These are phyloP conservation scores for Cerastis rubricosa DNA, from an alignment of 2,888 invertebrate species.

Conservation along the genomic window DNA sequence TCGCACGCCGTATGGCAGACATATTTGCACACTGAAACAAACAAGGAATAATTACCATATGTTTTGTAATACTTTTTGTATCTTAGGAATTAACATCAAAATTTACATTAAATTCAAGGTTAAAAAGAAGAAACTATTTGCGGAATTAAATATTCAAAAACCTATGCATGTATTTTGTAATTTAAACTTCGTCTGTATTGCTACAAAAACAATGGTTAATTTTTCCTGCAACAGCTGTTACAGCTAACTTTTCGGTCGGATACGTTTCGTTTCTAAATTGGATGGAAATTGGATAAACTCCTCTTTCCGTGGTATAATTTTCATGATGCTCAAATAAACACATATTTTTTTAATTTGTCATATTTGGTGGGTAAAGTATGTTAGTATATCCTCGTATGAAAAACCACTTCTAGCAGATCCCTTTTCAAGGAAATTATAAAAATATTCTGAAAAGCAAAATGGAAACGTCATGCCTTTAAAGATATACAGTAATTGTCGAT, in stretches of 20 bases:
- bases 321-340: neutral
- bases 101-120: conserved; percentile 25
- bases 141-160: conserved; percentile 5
- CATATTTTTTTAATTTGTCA: neutral
- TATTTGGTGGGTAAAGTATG: neutral
- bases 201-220: conserved; percentile 8
- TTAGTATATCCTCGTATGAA: neutral
- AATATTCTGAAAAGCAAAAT: neutral
- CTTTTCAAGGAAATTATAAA: neutral
- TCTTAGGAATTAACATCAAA: conserved; percentile 16
- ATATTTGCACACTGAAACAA: conserved; percentile 95
- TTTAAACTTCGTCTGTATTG: conserved; percentile 14
- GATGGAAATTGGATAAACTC: conserved; percentile 27
- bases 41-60: conserved; percentile 66
- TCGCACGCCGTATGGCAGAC: conserved; percentile 95
- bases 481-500: conserved; percentile 17
- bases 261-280: conserved; percentile 19
- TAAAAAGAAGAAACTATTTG: conserved; percentile 3
- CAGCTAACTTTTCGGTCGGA: neutral
- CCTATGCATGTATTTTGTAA: neutral
- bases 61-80: conserved; percentile 22
- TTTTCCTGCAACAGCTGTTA: neutral
- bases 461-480: neutral
- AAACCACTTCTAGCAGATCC: neutral
- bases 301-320: conserved; percentile 9